Evolutionary conservation across 2,888 invertebrate genomes (phyloP), one percentile per base, ranked within the genome.

Genomic region (Phasia obesa): DNA sequence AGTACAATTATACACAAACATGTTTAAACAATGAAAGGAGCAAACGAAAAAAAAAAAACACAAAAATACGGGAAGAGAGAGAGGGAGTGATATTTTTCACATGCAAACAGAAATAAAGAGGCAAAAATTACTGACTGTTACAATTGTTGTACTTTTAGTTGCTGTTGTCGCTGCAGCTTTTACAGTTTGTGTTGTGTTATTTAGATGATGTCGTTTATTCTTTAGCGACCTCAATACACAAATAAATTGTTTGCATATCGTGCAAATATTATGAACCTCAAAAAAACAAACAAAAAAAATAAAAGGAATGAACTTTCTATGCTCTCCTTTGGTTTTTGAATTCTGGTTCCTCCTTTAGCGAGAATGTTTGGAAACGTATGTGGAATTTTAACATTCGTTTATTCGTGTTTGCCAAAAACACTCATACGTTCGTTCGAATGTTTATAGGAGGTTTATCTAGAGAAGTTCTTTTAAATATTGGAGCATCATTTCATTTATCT

Each of bases 191-290:
- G 62, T 70, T 70, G 23, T 70, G 23, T 62, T 53, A 71, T 77
- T 59, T 81, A 80, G 79, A 74, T 80, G 79, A 80, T 80, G 79
- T 80, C 74, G 79, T 80, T 80, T 80, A 60, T 69, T 67, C 79
- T 80, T 80, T 74, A 35, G 73, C 79, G 79, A 80, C 79, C 79
- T 80, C 79, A 80, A 74, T 80, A 80, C 67, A 80, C 73, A 80
- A 80, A 80, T 80, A 80, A 80, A 80, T 74, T 78, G 78, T 78
- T 78, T 78, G 78, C 78, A 78, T 78, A 78, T 78, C 78, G 78
- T 71, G 78, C 78, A 78, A 78, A 71, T 78, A 78, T 78, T 64
- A 62, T 78, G 78, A 78, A 78, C 17, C 38, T 53, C 25, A 47
- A 53, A 11, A 11, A 9, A 9, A 1, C 42, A 2, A n/a, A 47